phyloP scores from a whole-genome alignment of 2,113 vertebrate species.

The Hippocampus barbouri region DNA sequence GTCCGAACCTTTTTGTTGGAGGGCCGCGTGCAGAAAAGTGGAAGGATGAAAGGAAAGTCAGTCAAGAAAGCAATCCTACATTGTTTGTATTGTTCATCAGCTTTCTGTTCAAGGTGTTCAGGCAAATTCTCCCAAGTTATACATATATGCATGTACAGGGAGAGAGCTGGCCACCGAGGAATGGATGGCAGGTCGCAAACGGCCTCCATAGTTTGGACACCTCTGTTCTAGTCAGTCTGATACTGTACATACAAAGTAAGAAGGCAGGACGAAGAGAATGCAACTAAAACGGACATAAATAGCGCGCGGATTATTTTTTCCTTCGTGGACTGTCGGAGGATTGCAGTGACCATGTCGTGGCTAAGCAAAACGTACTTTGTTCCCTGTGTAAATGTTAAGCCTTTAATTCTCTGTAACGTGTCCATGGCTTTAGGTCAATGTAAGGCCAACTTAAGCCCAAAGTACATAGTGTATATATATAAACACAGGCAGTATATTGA shows the following conservation, averaged over 20 bases:
- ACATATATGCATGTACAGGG: no score
- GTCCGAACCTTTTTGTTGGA: no score
- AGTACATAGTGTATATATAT: conserved; percentile 62
- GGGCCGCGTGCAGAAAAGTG: no score
- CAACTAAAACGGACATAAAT: conserved; percentile 12
- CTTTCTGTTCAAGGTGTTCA: no score
- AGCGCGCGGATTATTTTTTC: conserved; percentile 25
- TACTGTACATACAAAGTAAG: conserved; percentile 22
- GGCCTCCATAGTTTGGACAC: no score
- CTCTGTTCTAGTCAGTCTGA: conserved; percentile 1
- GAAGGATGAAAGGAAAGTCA: no score
- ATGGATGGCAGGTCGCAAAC: no score
- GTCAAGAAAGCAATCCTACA: no score
- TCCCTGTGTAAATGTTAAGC: conserved; percentile 57
- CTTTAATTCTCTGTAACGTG: conserved; percentile 45
- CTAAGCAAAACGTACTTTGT: conserved; percentile 26
- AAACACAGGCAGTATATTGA: conserved; percentile 42
- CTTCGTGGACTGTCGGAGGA: conserved; percentile 35
- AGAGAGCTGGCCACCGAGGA: no score
- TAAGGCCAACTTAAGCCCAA: background rate
- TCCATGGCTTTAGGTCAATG: conserved; percentile 22
- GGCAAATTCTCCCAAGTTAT: no score
- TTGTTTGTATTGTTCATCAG: no score
- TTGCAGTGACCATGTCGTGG: conserved; percentile 48
- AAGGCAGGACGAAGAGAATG: conserved; percentile 17